Conservation (phyloP, 2,888 invertebrate genomes). For the Pachymerium ferrugineum region DNA sequence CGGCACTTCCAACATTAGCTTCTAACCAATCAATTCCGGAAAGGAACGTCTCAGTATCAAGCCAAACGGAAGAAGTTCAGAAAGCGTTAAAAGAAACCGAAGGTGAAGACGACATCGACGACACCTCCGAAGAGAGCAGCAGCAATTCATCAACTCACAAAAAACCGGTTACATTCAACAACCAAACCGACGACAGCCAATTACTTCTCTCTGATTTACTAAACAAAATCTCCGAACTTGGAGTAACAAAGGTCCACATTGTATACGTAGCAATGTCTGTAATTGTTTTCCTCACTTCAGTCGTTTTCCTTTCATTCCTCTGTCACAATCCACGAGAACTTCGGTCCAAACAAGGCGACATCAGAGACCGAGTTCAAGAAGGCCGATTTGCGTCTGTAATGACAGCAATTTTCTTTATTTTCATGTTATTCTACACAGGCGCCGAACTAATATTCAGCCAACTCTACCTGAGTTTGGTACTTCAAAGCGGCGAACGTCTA, state of each 20-base stretch:
- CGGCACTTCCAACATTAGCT: background rate
- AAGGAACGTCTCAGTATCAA: background rate
- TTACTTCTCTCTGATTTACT: conserved; percentile 38
- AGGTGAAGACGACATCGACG: background rate
- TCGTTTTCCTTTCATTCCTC: conserved; percentile 45
- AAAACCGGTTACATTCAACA: conserved; percentile 40
- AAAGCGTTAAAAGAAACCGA: background rate
- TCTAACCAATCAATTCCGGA: background rate
- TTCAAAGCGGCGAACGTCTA: conserved; percentile 44
- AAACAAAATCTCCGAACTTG: conserved; percentile 39
- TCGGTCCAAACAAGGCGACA: conserved; percentile 38
- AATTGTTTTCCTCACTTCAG: conserved; percentile 44
- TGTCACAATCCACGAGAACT: conserved; percentile 44
- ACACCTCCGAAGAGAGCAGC: background rate
- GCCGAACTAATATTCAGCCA: conserved; percentile 50
- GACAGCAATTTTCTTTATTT: conserved; percentile 45
- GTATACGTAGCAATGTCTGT: conserved; percentile 47
- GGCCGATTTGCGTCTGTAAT: conserved; percentile 41
- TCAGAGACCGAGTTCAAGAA: conserved; percentile 29
- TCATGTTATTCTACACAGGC: conserved; percentile 49
- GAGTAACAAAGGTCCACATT: conserved; percentile 43
- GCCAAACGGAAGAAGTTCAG: background rate
- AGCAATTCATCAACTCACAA: conserved; percentile 32
- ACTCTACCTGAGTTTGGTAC: conserved; percentile 47
- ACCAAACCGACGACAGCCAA: conserved; percentile 38